A percentile compares a stretch with the other conserved stretches of the same genome.
Conservation (phyloP, 92 coral and sea anemone species). For the Hydrozoanthus gracilis region DNA sequence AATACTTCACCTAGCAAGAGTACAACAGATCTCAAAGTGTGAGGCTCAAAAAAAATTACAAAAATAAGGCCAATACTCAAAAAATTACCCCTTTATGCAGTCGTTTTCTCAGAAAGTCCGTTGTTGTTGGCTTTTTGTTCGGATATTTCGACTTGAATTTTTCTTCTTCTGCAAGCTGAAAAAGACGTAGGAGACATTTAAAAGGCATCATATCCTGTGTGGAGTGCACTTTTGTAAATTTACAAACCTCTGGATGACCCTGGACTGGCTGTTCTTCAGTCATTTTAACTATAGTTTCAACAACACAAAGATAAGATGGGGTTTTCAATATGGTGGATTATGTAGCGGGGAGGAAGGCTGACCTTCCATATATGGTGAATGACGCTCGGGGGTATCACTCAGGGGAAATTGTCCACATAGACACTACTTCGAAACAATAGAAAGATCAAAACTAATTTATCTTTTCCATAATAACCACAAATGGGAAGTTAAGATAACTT, state of each 20-base stretch:
- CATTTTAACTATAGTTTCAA: neutral
- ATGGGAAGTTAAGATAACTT: too few species aligned
- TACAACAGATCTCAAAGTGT: neutral
- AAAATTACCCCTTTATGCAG: conserved; percentile 86
- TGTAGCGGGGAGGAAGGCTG: neutral
- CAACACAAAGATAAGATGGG: neutral
- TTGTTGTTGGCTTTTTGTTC: conserved; percentile 83
- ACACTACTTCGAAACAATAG: too few species aligned
- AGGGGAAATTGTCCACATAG: neutral
- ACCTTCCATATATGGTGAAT: conserved; percentile 13
- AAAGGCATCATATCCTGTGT: too few species aligned
- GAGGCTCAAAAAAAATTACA: neutral
- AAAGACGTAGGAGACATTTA: neutral
- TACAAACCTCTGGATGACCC: conserved; percentile 27
- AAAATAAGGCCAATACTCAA: neutral
- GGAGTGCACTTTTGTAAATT: neutral
- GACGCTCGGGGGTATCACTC: neutral
- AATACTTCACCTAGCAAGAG: conserved; percentile 85
- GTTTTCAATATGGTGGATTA: conserved; percentile 27
- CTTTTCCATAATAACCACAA: too few species aligned
- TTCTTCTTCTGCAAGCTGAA: conserved; percentile 89
- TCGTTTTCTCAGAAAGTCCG: conserved; percentile 86
- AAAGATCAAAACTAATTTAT: too few species aligned
- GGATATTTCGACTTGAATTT: conserved; percentile 90
- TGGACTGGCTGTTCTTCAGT: conserved; percentile 35